Conservation (phyloP, 2,113 vertebrate species). For the Hemibagrus wyckioides region DNA sequence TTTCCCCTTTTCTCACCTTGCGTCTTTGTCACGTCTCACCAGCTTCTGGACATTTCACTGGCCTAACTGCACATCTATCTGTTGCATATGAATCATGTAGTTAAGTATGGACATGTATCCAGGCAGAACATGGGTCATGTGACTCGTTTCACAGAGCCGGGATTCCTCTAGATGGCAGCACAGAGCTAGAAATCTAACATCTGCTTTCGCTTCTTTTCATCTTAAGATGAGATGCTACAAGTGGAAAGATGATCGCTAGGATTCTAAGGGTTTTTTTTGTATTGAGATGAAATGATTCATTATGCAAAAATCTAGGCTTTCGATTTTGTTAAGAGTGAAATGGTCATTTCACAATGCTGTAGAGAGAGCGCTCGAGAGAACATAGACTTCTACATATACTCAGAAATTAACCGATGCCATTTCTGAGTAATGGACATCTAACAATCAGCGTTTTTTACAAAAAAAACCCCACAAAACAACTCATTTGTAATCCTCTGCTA, state of each 20-base stretch:
- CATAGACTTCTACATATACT: not conserved
- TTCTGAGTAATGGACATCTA: not conserved
- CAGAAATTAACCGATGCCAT: not conserved
- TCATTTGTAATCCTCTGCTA: not conserved
- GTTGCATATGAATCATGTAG: conserved; percentile 5
- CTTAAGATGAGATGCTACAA: not conserved
- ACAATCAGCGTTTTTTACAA: not conserved
- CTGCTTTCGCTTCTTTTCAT: not conserved
- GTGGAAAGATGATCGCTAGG: not conserved
- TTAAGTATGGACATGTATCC: conserved; percentile 57
- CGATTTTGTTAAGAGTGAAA: not conserved
- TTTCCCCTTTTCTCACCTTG: not conserved
- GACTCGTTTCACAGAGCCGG: conserved; percentile 36
- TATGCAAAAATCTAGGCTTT: not conserved
- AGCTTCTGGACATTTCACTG: conserved; percentile 30
- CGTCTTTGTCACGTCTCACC: conserved; percentile 25
- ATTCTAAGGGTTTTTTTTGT: not conserved
- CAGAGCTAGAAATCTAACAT: conserved; percentile 39
- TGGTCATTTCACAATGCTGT: not conserved
- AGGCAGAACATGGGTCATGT: conserved; percentile 64
- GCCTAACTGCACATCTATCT: conserved; percentile 45
- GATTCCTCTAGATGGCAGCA: conserved; percentile 66
- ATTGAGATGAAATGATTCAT: too few species aligned
- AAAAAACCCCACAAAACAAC: too few species aligned
- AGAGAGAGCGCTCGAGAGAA: too few species aligned